Conservation (phyloP, 2,888 invertebrate genomes). For the Troides oblongomaculatus region DNA sequence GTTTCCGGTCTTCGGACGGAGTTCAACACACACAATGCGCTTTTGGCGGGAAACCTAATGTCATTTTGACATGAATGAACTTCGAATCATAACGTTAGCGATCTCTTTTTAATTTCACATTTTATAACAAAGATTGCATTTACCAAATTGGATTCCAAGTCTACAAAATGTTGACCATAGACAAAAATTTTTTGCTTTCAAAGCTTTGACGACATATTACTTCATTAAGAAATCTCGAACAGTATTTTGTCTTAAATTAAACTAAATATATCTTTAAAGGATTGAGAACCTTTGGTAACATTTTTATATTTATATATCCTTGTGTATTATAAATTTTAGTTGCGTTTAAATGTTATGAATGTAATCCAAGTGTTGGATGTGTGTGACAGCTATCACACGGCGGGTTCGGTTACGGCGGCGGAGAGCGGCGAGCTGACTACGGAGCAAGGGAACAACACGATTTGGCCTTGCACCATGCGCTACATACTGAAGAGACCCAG, state of each 20-base stretch:
- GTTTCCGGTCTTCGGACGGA: slow-evolving; percentile 46
- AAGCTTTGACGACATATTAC: neutral
- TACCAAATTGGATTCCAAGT: neutral
- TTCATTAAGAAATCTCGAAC: no score
- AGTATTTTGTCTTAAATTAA: no score
- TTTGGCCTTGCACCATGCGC: slow-evolving; percentile 89
- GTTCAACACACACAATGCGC: slow-evolving; percentile 45
- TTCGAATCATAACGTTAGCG: slow-evolving; percentile 33
- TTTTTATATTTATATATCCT: no score
- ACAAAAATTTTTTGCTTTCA: neutral
- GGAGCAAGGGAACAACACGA: slow-evolving; percentile 85
- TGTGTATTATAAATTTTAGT: no score
- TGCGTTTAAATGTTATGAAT: no score
- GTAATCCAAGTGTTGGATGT: neutral
- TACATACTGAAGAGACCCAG: slow-evolving; percentile 84
- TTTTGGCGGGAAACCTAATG: slow-evolving; percentile 45
- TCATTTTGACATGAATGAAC: slow-evolving; percentile 50
- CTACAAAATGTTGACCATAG: neutral
- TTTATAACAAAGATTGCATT: neutral
- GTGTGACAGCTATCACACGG: slow-evolving; percentile 79
- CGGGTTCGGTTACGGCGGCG: slow-evolving; percentile 82
- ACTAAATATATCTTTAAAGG: no score
- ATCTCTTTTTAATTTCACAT: neutral
- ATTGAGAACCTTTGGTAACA: no score
- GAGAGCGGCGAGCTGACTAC: slow-evolving; percentile 80